Conservation (phyloP, 2,888 invertebrate species). For the Allygus modestus region DNA sequence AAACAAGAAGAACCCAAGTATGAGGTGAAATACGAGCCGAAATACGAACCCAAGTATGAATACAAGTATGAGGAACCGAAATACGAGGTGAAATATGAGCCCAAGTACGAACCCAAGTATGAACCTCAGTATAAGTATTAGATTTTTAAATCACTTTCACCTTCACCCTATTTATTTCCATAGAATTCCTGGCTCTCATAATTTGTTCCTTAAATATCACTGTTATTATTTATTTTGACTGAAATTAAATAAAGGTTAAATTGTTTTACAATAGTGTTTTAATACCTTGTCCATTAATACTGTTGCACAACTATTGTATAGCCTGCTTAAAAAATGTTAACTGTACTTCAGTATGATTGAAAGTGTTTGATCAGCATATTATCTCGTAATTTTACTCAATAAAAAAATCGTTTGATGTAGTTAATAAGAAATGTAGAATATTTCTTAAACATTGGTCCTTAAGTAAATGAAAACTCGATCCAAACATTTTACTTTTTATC, state of each 20-base stretch:
- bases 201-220: constrained; percentile 11
- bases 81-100: constrained; percentile 38
- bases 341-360: no score
- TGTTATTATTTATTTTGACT: constrained; percentile 4
- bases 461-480: no score
- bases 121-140: constrained; percentile 35
- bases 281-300: no score
- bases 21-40: constrained; percentile 23
- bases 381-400: no score
- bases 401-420: no score
- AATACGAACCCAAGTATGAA: constrained; percentile 29
- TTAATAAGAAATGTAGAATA: no score
- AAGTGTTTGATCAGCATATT: no score
- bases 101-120: constrained; percentile 38
- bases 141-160: neutral
- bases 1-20: constrained; percentile 47
- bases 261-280: no score
- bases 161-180: constrained; percentile 20
- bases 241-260: neutral
- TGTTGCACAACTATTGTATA: no score
- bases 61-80: constrained; percentile 47
- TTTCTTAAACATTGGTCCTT: no score
- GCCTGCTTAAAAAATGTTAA: no score
- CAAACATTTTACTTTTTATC: no score
- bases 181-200: neutral